Percentiles rank a stretch among this genome's conserved stretches.
Evolutionary conservation across 1,140 invertebrate species (phyloP).

Genomic region (Orius laevigatus): DNA sequence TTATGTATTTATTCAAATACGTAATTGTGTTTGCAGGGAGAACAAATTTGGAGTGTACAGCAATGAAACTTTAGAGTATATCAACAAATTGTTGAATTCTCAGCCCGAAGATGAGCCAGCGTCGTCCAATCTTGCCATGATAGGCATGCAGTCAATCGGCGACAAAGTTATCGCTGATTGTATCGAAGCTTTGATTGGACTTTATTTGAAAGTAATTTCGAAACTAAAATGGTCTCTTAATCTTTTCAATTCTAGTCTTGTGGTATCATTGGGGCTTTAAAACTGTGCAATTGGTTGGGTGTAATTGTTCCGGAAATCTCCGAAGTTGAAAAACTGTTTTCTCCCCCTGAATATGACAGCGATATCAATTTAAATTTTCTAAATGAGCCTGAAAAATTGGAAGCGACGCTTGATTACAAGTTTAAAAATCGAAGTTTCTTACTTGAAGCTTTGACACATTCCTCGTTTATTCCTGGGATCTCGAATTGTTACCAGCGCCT

Average conservation of each 20-base stretch:
- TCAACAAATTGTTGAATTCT: not conserved
- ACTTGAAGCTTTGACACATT: conserved; percentile 89
- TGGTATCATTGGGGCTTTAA: conserved; percentile 37
- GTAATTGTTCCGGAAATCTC: conserved; percentile 33
- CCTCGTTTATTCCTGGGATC: conserved; percentile 76
- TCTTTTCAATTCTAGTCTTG: conserved; percentile 27
- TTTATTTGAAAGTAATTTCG: conserved; percentile 45
- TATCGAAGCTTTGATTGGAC: conserved; percentile 70
- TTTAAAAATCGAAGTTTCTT: conserved; percentile 76
- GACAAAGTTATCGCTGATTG: conserved; percentile 60
- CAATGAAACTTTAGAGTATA: not conserved
- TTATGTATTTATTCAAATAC: too few species aligned
- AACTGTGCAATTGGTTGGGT: conserved; percentile 55
- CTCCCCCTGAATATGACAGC: not conserved
- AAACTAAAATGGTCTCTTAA: conserved; percentile 25
- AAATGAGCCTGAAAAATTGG: conserved; percentile 33
- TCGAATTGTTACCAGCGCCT: conserved; percentile 94
- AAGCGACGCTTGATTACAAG: conserved; percentile 65
- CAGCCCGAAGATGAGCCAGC: conserved; percentile 4
- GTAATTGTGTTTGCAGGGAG: too few species aligned
- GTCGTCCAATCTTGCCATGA: not conserved
- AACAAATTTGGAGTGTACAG: not conserved
- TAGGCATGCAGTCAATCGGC: conserved; percentile 23
- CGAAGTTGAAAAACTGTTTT: not conserved
- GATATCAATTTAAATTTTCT: not conserved